Conservation (phyloP, 2,797 vertebrate genomes). For the Hafferia zeledoni region DNA sequence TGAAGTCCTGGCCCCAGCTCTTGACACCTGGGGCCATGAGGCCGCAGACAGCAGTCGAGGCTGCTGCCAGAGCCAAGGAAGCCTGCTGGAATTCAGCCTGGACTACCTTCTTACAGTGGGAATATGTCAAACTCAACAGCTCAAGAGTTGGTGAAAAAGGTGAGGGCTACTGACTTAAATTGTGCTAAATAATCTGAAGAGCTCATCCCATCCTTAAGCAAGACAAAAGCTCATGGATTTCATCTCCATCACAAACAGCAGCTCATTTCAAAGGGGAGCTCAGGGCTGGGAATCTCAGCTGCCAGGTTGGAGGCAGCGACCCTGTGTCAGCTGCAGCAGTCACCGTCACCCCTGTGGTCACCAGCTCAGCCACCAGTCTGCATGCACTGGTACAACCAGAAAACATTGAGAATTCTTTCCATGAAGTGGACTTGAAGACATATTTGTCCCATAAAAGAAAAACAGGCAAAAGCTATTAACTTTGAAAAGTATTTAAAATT, state of each 20-base stretch:
- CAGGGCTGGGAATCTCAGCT: not conserved
- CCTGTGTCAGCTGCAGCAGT: not conserved
- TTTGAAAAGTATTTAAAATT: not conserved
- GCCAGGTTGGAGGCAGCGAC: not conserved
- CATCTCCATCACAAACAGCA: not conserved
- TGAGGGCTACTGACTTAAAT: not conserved
- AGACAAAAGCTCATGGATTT: not conserved
- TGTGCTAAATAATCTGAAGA: not conserved
- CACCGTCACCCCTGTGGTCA: not conserved
- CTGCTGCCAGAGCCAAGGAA: not conserved
- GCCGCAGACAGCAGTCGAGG: not conserved
- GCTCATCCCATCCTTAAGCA: rapidly evolving
- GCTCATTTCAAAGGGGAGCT: not conserved
- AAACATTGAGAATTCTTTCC: not conserved
- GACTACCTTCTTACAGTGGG: rapidly evolving
- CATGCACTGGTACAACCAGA: rapidly evolving
- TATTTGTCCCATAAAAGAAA: not conserved
- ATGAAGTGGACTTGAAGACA: not conserved
- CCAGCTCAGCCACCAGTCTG: not conserved
- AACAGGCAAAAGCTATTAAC: not conserved
- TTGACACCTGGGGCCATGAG: rapidly evolving
- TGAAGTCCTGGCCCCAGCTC: not conserved
- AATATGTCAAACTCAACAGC: not conserved
- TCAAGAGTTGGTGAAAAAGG: not conserved
- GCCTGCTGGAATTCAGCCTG: not conserved